Evolutionary conservation across 2,888 invertebrate genomes (phyloP).

Genomic region (Hoplodrina ambigua): DNA sequence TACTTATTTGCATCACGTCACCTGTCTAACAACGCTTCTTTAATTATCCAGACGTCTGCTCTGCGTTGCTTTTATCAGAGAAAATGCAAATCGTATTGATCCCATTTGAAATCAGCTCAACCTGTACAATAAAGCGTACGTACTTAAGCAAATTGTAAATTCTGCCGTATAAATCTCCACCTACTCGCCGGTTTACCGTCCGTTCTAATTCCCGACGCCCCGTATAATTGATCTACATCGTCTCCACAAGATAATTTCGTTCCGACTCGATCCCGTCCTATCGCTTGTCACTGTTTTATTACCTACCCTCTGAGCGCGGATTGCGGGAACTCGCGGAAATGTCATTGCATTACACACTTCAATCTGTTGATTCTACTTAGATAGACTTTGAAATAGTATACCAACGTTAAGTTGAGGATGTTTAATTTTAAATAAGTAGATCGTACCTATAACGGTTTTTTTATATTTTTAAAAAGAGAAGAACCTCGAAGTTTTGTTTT

Average conservation of each 20-base stretch:
- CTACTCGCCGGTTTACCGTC: conserved; percentile 72
- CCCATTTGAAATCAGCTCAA: conserved; percentile 23
- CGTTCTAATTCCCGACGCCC: conserved; percentile 72
- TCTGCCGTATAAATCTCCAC: conserved; percentile 73
- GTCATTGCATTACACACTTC: conserved; percentile 62
- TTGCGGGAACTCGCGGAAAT: conserved; percentile 64
- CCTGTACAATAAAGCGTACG: conserved; percentile 34
- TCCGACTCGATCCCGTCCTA: conserved; percentile 72
- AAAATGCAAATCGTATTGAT: conserved; percentile 28
- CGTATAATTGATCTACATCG: conserved; percentile 75
- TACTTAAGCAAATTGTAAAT: conserved; percentile 65
- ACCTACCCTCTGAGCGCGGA: conserved; percentile 65
- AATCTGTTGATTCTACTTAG: conserved; percentile 49
- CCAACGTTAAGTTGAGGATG: conserved; percentile 6
- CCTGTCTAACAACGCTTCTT: neutral
- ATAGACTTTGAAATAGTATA: conserved; percentile 27
- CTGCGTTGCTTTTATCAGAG: neutral
- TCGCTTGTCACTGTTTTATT: conserved; percentile 72
- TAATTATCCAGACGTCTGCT: neutral
- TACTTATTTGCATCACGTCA: neutral
- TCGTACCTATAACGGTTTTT: neutral
- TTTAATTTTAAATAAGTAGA: conserved; percentile 12
- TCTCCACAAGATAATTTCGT: conserved; percentile 76
- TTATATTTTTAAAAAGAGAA: neutral
- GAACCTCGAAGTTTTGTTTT: neutral